These are phyloP conservation scores for Neodon shergylaensis DNA, from an alignment of 2,113 vertebrate species.

Conservation along the genomic window DNA sequence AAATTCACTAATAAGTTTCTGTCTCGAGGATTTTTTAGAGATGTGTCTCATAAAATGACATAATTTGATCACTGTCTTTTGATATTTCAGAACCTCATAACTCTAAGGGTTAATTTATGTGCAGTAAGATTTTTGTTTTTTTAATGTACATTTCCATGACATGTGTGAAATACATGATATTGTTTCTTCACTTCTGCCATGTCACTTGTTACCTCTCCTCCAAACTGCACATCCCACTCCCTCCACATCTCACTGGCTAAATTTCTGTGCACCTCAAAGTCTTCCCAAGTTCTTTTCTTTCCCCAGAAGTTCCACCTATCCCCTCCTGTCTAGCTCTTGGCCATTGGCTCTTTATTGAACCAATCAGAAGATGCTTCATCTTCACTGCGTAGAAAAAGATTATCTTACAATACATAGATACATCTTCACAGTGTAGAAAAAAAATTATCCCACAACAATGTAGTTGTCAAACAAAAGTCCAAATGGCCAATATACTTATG, in stretches of 20 bases:
- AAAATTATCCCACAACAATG: background rate
- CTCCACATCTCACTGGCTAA: background rate
- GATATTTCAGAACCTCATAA: background rate
- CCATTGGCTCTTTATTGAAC: background rate
- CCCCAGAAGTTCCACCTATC: background rate
- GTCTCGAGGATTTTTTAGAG: background rate
- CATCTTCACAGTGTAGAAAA: background rate
- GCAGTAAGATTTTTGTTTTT: background rate
- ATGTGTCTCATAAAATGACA: background rate
- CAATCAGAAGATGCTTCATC: background rate
- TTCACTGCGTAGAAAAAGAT: background rate
- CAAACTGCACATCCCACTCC: background rate
- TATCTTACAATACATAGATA: background rate
- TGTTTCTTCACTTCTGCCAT: background rate
- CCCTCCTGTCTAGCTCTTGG: background rate
- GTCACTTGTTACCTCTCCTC: background rate
- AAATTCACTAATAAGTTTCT: background rate
- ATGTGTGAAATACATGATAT: background rate
- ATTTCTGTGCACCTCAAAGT: background rate
- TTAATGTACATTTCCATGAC: background rate
- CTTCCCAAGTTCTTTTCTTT: background rate
- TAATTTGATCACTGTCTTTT: background rate
- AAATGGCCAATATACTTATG: background rate
- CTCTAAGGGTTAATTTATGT: background rate
- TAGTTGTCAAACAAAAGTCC: background rate